A percentile compares a stretch with the other conserved stretches of the same genome.
Conservation (phyloP, 2,888 invertebrate species). For the Caenorhabditis sp. region DNA sequence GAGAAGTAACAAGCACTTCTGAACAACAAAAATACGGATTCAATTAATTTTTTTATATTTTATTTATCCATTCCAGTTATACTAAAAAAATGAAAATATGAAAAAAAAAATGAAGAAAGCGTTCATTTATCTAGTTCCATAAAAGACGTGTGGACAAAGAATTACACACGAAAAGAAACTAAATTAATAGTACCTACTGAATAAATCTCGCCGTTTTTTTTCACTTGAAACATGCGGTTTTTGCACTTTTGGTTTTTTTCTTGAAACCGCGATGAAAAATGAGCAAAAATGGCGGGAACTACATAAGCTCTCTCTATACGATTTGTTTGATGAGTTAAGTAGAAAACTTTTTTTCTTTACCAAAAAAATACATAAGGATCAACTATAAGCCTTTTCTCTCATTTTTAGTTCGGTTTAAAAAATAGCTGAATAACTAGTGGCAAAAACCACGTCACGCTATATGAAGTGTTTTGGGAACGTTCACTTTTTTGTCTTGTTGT, state of each 20-base stretch:
- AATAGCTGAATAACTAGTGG: not conserved
- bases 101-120: not conserved
- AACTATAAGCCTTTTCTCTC: not conserved
- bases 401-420: not conserved
- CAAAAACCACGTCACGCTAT: not conserved
- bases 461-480: not conserved
- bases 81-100: not conserved
- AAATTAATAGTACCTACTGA: not conserved
- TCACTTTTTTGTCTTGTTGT: too few species aligned
- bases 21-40: not conserved
- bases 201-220: not conserved
- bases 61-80: not conserved
- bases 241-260: not conserved
- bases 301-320: not conserved
- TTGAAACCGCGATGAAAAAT: not conserved
- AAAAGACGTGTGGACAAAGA: not conserved
- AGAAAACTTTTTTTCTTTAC: not conserved
- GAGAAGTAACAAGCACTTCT: not conserved
- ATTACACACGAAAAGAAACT: not conserved
- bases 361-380: not conserved
- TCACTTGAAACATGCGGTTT: not conserved
- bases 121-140: not conserved
- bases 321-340: not conserved
- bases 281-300: not conserved
- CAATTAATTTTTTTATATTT: constrained; percentile 1